Evolutionary conservation across 2,888 invertebrate species (phyloP).

Genomic region (Isotomurus palustris): DNA sequence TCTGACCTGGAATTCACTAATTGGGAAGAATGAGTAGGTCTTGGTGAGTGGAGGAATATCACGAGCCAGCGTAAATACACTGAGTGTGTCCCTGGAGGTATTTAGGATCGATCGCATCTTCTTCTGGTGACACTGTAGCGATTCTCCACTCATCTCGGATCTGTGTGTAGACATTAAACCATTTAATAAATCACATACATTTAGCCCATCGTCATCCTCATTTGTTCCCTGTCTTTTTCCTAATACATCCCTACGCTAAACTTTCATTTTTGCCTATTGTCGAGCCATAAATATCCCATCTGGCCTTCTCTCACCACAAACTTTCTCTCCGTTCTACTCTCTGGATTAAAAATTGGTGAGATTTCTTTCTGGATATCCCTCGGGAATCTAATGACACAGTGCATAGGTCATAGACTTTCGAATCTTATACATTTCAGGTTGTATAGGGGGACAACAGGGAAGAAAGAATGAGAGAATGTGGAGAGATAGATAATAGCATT

Average conservation of each 20-base stretch:
- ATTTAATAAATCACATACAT: constrained; percentile 31
- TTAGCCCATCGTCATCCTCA: constrained; percentile 26
- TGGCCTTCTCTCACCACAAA: neutral
- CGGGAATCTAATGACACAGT: no score
- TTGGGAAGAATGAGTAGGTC: constrained; percentile 8
- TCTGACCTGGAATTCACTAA: no score
- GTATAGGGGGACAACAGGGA: no score
- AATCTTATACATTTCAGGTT: no score
- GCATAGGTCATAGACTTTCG: no score
- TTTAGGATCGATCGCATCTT: constrained; percentile 62
- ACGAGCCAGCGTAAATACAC: constrained; percentile 53
- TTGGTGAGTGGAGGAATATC: no score
- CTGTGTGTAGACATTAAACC: constrained; percentile 50
- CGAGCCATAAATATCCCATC: constrained; percentile 9
- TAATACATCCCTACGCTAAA: neutral
- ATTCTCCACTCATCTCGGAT: constrained; percentile 67
- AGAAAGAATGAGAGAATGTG: no score
- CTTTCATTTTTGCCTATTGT: neutral
- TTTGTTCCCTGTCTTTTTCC: constrained; percentile 28
- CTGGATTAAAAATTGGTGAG: neutral
- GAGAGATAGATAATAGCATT: no score
- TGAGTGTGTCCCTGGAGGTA: constrained; percentile 58
- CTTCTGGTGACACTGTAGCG: constrained; percentile 67
- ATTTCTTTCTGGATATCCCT: neutral
- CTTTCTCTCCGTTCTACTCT: neutral